Base-by-base conservation (phyloP, 2,888 invertebrate species). In the Cryptus armator region DNA sequence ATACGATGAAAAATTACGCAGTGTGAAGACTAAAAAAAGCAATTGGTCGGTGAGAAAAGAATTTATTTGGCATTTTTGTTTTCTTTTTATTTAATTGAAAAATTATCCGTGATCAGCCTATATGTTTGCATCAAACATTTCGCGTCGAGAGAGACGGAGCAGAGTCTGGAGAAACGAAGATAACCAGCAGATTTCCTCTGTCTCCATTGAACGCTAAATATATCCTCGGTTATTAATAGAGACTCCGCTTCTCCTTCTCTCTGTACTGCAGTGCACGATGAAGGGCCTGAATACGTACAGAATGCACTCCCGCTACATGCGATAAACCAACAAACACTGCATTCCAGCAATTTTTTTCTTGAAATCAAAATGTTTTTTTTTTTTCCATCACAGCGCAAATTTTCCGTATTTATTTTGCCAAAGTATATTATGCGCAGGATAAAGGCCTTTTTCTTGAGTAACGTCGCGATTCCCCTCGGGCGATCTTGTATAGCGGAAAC, bases 131-230 rank as follows among this genome's bases (percentile, higher is more conserved):
- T 43, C 19, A 51, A 7, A 37, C 37, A 37, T 66, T 64, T 66
- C 19, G 43, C 51, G 5, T 16, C 29, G 16, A 29, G 78, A 32
- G 14, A 44, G 64, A 59, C 24, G 16, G 46, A 70, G 37, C 56
- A 29, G 29, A 64, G 62, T 19, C 48, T 71, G 37, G 62, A 43
- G 44, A 79, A 53, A 72, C 53, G 43, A 19, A 79, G 74, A 85
- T 44, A 64, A 66, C n/a, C 29, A 43, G 46, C 76, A 64, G 82
- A 83, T 88, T 83, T 87, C 86, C 90, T 90, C 90, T 90, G 81
- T 91, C 90, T 91, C 90, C 91, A 92, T 92, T 92, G 89, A 92
- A 91, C 88, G 90, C 91, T 92, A 92, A 92, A 93, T 92, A 92
- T 92, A 93, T 89, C 89, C 88, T 85, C 86, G 87, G 90, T 89